These are phyloP conservation scores for Gastracanthus pulcherrimus DNA, from an alignment of 2,888 invertebrate species.

Conservation along the genomic window DNA sequence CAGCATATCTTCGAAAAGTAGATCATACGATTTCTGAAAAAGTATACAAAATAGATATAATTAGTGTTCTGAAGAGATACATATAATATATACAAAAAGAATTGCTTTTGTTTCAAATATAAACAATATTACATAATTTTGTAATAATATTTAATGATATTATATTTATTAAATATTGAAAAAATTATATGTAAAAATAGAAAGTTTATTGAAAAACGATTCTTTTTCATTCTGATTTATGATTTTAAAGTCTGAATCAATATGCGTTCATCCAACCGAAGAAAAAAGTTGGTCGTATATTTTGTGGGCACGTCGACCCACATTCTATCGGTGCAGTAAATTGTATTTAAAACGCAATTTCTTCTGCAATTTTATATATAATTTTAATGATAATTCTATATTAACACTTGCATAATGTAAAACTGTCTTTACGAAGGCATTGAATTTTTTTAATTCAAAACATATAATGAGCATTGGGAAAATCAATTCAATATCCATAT, in stretches of 20 bases:
- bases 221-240: conserved; percentile 36
- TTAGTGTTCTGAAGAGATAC: too few species aligned
- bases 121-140: neutral
- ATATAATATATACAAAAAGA: neutral
- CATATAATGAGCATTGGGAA: neutral
- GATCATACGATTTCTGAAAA: conserved; percentile 6
- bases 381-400: neutral
- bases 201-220: conserved; percentile 13
- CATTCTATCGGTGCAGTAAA: conserved; percentile 39
- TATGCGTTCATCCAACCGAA: conserved; percentile 11
- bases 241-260: conserved; percentile 40
- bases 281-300: conserved; percentile 27
- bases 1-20: neutral
- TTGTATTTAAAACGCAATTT: conserved; percentile 31
- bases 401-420: neutral
- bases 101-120: too few species aligned
- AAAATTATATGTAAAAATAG: too few species aligned
- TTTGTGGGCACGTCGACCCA: conserved; percentile 25
- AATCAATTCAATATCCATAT: too few species aligned
- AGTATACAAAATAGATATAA: neutral
- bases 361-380: neutral
- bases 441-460: too few species aligned
- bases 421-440: neutral
- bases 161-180: too few species aligned
- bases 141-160: too few species aligned